Base-by-base conservation (phyloP, 1,140 invertebrate genomes). In the Drosophila mauritiana region DNA sequence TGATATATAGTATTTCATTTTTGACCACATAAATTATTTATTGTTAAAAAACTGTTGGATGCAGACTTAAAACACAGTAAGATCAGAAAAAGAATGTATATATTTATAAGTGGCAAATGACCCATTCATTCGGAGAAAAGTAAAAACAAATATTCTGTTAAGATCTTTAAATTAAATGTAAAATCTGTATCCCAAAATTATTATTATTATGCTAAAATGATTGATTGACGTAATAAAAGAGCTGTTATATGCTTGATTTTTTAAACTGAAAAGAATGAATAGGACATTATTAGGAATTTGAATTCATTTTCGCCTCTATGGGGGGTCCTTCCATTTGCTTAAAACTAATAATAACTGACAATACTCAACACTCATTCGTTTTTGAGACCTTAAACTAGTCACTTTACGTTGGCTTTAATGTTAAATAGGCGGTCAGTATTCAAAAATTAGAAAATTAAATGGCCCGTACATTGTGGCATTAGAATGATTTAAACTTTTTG, bases 291-390 rank as follows among this genome's bases (percentile, higher is more conserved):
- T 0, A 3, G 20, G 1, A 56, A 42, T 45, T 8, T 42, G 22
- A 78, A 48, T 67, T 57, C 42, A 63, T 63, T 63, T 49, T n/a
- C 10, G 8, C 17, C 46, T 37, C 59, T 40, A 31, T 40, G 40
- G 34, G 37, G 7, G 53, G n/a, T 27, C 36, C 15, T n/a, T 13
- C 0, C 12, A 2, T 1, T 10, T 15, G 12, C 45, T 4, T 11
- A 57, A 34, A 20, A 53, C 22, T 2, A 56, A 42, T 36, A 54
- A 54, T 54, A 8, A 8, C 13, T 36, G 34, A 45, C 27, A 67
- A 62, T 40, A 4, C 20, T 22, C 6, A 13, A 15, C 42, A 20
- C 34, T 42, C 31, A n/a, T 10, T 25, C n/a, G 7, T 63, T 34
- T 39, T 10, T 22, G 25, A 48, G 37, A 40, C 17, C 1, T 20